These are phyloP conservation scores for Lontra canadensis DNA, from an alignment of 2,113 vertebrate genomes.

Conservation along the genomic window DNA sequence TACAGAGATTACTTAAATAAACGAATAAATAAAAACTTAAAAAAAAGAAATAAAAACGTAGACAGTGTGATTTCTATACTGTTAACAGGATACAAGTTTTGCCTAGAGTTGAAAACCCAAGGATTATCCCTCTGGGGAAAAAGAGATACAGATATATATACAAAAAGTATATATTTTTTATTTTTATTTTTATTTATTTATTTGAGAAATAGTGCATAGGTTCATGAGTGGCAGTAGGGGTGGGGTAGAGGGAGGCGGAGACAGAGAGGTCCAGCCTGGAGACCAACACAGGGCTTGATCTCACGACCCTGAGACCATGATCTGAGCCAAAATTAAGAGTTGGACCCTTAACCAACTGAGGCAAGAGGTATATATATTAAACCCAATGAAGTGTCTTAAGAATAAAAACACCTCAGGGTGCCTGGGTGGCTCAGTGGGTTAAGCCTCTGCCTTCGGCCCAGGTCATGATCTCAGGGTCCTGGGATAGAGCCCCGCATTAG, in stretches of 20 bases:
- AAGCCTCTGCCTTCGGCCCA: no score
- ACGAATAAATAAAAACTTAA: no score
- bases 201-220: not conserved
- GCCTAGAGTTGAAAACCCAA: not conserved
- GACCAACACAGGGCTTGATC: not conserved
- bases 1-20: no score
- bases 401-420: not conserved
- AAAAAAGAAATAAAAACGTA: not conserved
- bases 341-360: not conserved
- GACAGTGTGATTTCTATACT: not conserved
- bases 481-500: rapidly evolving
- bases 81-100: not conserved
- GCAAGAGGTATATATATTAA: not conserved
- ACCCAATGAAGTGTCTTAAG: not conserved
- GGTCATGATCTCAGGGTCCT: no score
- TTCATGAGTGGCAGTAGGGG: not conserved
- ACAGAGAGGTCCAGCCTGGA: not conserved
- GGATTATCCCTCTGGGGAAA: not conserved
- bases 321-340: not conserved
- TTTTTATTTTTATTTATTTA: no score
- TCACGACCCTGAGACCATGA: not conserved
- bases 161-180: not conserved
- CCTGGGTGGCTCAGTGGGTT: no score
- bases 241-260: no score
- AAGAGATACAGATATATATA: not conserved